Evolutionary conservation across 2,797 vertebrate species (phyloP), one percentile per base, ranked within the genome.

Genomic region (Ctenochaetus hawaiiensis): DNA sequence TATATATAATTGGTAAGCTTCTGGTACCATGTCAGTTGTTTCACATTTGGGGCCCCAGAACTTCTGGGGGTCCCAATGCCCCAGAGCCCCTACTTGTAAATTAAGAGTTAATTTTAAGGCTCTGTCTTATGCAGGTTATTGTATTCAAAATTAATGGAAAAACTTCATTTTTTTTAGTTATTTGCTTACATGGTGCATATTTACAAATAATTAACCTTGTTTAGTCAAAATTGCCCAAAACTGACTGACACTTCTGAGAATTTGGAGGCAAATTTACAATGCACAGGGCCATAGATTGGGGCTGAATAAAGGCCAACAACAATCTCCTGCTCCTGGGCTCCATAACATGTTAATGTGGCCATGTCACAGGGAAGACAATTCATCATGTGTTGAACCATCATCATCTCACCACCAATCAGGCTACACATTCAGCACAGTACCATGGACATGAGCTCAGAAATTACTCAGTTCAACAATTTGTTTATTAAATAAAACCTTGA

Each of bases 361-460:
- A 17, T 65, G 5, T 43, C n/a, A 39, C 18, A 67, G 64, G 44
- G 26, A 53, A 65, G 22, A 41, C 47, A 16, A 54, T 16, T 11
- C 8, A 20, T 58, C 1, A 14, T 41, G 30, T 47, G 51, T 69
- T 41, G 13, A 49, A 18, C 41, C 16, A 18, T 34, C 20, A 17
- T 62, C 67, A 67, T 20, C 26, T 30, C 67, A 22, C 8, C 43
- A 39, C 51, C 22, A 43, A 8, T 23, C 9, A 67, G 56, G 17
- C 20, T 43, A n/a, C 47, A 20, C 26, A 39, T 47, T 16, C 18
- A 51, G 34, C 10, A 37, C 14, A 13, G 37, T 20, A 26, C 8
- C 43, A n/a, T 11, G 26, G 20, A 52, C 22, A 63, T 30, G 4
- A 16, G 22, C 49, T 17, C 62, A 8, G 45, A 49, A 52, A 60